Evolutionary conservation across 2,888 invertebrate genomes (phyloP).

Genomic region (Drosophila pullipes): DNA sequence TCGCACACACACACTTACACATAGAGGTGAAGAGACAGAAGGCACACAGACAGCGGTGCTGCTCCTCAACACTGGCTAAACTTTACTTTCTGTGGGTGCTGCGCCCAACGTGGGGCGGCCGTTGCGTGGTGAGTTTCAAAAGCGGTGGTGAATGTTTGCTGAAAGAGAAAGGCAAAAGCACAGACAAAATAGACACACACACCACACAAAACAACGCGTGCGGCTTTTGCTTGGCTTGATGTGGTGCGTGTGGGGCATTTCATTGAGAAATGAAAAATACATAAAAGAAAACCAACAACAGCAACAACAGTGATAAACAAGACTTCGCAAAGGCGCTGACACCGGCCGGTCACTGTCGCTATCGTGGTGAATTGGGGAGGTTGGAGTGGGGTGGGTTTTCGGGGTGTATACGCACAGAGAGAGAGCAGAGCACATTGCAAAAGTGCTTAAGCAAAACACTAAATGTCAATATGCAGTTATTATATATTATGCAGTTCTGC

Average conservation of each 20-base stretch:
- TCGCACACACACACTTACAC: constrained; percentile 41
- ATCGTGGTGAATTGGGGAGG: constrained; percentile 34
- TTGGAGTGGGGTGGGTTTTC: constrained; percentile 4
- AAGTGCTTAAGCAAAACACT: constrained; percentile 33
- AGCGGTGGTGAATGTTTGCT: constrained; percentile 68
- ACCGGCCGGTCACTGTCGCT: constrained; percentile 72
- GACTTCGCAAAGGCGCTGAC: constrained; percentile 66
- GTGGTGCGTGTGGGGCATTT: constrained; percentile 57
- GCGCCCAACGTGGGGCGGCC: constrained; percentile 58
- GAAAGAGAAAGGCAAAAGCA: constrained; percentile 70
- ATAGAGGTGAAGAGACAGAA: constrained; percentile 35
- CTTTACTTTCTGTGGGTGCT: constrained; percentile 48
- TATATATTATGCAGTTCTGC: constrained; percentile 22
- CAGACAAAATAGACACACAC: constrained; percentile 19
- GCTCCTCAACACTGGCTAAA: constrained; percentile 42
- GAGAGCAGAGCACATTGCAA: constrained; percentile 19
- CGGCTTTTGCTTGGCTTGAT: constrained; percentile 33
- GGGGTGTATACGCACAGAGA: constrained; percentile 22
- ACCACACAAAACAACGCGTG: constrained; percentile 55
- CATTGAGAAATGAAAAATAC: constrained; percentile 74
- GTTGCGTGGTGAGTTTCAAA: constrained; percentile 56
- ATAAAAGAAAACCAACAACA: constrained; percentile 42
- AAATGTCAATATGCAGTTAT: constrained; percentile 47
- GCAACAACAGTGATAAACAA: constrained; percentile 50
- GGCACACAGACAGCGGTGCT: constrained; percentile 32